Evolutionary conservation across 2,888 invertebrate genomes (phyloP).

Genomic region (Parnassius smintheus): DNA sequence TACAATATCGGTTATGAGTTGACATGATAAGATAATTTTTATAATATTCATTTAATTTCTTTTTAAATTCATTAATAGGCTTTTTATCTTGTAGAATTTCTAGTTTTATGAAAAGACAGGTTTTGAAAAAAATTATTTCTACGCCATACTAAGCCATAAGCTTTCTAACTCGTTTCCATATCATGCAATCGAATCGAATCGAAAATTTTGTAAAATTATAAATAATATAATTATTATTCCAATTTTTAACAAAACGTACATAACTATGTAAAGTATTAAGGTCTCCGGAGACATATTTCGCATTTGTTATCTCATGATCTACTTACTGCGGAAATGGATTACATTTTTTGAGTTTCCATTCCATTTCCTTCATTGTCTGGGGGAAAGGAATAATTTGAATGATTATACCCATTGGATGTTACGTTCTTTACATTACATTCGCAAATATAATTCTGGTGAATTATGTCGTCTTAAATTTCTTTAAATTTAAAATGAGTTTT

Average conservation of each 20-base stretch:
- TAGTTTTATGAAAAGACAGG: too few species aligned
- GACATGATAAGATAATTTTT: background rate
- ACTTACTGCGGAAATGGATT: slow-evolving; percentile 62
- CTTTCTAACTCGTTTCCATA: too few species aligned
- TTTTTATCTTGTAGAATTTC: too few species aligned
- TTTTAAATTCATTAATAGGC: too few species aligned
- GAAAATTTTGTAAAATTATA: background rate
- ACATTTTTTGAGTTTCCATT: slow-evolving; percentile 67
- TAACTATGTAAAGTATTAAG: slow-evolving; percentile 25
- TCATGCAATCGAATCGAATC: background rate
- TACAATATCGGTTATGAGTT: background rate
- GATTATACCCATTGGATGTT: slow-evolving; percentile 46
- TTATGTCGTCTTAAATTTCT: background rate
- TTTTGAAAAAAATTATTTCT: too few species aligned
- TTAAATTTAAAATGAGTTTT: too few species aligned
- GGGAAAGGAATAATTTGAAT: slow-evolving; percentile 55
- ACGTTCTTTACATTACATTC: slow-evolving; percentile 20
- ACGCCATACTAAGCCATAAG: too few species aligned
- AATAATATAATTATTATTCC: slow-evolving; percentile 4
- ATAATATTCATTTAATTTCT: too few species aligned
- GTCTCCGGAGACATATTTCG: slow-evolving; percentile 39
- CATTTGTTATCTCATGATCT: slow-evolving; percentile 47
- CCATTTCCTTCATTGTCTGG: slow-evolving; percentile 56
- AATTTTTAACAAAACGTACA: slow-evolving; percentile 14
- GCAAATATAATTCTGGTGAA: slow-evolving; percentile 15